Base-by-base conservation (phyloP, 1,140 invertebrate genomes). In the Chionoecetes opilio region DNA sequence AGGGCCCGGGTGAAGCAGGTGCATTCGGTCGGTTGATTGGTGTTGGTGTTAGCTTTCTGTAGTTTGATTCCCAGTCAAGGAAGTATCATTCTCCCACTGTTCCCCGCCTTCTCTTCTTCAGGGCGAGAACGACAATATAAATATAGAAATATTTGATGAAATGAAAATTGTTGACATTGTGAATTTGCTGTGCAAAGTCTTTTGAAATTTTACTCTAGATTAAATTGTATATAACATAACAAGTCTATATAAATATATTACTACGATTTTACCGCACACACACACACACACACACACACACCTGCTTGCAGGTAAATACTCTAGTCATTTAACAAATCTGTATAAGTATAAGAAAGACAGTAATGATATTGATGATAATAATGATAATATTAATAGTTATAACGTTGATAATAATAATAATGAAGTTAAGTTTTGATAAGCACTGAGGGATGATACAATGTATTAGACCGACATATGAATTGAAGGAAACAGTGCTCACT, bases 181-280 rank as follows among this genome's bases (percentile, higher is more conserved):
- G 63, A 75, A 75, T n/a, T 75, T 75, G 6, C 63, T n/a, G 63
- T 75, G 63, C 63, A 75, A 75, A 63, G 53, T 63, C 26, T 75
- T 75, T 75, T 75, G 11, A 21, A 6, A 75, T 2, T 75, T 75
- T 75, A 75, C 63, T n/a, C 63, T 75, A 75, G 63, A 9, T 75
- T 75, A 75, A 75, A 75, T 75, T 75, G 63, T 75, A 75, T 75
- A 75, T 75, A 75, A 75, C n/a, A 75, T 75, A 75, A 75, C 11
- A 75, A 63, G 21, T 21, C 26, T n/a, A 75, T 75, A 75, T 75
- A 53, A 0, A 53, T 53, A 53, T 75, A 8, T n/a, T 75, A n/a
- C n/a, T 26, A 75, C 1, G 63, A 75, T 26, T 11, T 75, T 75
- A 21, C 63, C 21, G 6, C 21, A 75, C 63, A n/a, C 63, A n/a